phyloP scores from a whole-genome alignment of 2,888 invertebrate species.

The Tineola bisselliella region DNA sequence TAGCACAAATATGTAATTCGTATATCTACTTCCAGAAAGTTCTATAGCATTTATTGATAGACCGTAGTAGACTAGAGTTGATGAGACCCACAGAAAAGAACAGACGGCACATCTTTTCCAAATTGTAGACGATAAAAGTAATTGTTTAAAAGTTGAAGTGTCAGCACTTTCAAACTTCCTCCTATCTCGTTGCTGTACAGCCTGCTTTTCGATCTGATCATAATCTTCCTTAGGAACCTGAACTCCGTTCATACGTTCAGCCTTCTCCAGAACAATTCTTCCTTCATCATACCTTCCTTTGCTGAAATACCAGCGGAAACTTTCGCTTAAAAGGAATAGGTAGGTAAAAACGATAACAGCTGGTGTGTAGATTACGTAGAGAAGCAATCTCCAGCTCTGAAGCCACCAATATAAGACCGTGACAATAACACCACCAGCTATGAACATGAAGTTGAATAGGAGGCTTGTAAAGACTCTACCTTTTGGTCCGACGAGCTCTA shows the following conservation, averaged over 20 bases:
- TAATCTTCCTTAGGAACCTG: conserved; percentile 57
- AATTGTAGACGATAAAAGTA: conserved; percentile 58
- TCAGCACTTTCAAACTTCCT: conserved; percentile 42
- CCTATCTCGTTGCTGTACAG: conserved; percentile 46
- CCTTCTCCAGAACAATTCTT: conserved; percentile 66
- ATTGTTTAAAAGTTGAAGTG: conserved; percentile 45
- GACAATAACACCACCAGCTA: conserved; percentile 53
- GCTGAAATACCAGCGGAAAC: conserved; percentile 62
- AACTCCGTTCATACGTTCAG: conserved; percentile 71
- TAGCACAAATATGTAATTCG: conserved; percentile 76
- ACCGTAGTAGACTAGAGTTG: conserved; percentile 82
- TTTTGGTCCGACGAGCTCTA: conserved; percentile 57
- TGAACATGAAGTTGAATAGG: conserved; percentile 61
- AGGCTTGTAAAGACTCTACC: conserved; percentile 56
- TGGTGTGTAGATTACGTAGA: conserved; percentile 55
- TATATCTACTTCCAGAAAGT: conserved; percentile 77
- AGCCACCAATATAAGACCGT: conserved; percentile 55
- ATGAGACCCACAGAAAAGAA: conserved; percentile 81
- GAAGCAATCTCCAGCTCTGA: conserved; percentile 53
- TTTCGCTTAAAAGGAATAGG: conserved; percentile 51
- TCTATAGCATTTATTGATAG: conserved; percentile 81
- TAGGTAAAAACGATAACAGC: conserved; percentile 47
- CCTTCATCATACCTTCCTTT: conserved; percentile 75
- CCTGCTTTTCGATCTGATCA: conserved; percentile 52
- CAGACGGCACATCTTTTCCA: conserved; percentile 72